Conservation (phyloP, 2,113 vertebrate genomes). For the Ahaetulla prasina region DNA sequence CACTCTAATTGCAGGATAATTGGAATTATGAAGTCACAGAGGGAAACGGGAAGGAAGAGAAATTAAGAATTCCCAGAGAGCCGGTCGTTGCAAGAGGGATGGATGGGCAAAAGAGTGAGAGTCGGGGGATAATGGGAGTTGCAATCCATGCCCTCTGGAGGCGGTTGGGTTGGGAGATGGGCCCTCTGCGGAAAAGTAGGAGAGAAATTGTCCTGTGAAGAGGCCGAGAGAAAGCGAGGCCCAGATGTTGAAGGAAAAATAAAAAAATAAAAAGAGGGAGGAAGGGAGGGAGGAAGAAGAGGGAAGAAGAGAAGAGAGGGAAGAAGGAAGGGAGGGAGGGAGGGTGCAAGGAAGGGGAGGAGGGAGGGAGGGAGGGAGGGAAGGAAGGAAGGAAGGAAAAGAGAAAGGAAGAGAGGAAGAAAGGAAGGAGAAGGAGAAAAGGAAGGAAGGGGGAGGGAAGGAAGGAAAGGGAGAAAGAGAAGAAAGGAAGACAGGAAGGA, state of each 20-base stretch:
- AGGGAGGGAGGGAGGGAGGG: neutral
- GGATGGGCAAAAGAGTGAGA: neutral
- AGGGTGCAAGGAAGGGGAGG: too few relatives aligned
- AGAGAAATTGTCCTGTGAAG: neutral
- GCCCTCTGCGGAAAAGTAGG: neutral
- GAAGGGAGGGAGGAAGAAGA: too few relatives aligned
- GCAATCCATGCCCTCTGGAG: neutral
- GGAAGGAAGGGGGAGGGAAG: neutral
- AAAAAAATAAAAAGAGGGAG: neutral
- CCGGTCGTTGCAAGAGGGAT: rapidly evolving
- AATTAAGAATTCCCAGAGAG: neutral
- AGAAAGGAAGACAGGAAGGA: too few relatives aligned
- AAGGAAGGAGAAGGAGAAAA: neutral
- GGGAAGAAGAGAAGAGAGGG: too few relatives aligned
- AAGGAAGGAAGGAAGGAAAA: neutral
- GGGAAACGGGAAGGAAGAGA: neutral
- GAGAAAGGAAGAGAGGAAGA: neutral
- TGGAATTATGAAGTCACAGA: neutral
- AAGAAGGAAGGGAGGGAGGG: too few relatives aligned
- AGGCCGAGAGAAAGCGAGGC: neutral
- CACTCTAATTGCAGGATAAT: neutral
- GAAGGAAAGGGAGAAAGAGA: too few relatives aligned
- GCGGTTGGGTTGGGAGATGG: too few relatives aligned
- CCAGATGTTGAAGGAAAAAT: neutral
- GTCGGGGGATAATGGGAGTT: neutral